These are phyloP conservation scores for Plagodis pulveraria DNA, from an alignment of 2,888 invertebrate genomes.

Conservation along the genomic window DNA sequence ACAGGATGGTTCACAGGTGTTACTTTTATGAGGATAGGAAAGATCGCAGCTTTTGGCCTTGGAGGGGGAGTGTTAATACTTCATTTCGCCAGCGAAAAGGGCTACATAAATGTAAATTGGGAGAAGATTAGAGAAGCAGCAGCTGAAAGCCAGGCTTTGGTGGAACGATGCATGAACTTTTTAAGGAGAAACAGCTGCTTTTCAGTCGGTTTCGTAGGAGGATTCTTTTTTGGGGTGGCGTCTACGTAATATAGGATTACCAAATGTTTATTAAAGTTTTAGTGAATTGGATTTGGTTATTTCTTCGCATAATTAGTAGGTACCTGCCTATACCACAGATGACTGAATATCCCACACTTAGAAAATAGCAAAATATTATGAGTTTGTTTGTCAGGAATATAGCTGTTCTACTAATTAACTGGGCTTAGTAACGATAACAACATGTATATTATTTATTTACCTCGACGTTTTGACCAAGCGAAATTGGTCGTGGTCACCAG, in stretches of 20 bases:
- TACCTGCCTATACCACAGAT: too few species aligned
- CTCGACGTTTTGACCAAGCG: too few species aligned
- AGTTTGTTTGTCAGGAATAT: too few species aligned
- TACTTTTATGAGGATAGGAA: conserved; percentile 92
- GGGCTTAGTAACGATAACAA: too few species aligned
- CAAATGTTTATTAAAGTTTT: conserved; percentile 27
- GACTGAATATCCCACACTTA: too few species aligned
- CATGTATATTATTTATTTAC: too few species aligned
- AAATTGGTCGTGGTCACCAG: too few species aligned
- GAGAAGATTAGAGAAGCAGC: conserved; percentile 90
- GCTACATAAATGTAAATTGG: conserved; percentile 96
- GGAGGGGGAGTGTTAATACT: conserved; percentile 95
- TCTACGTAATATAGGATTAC: conserved; percentile 68
- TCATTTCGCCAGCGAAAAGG: conserved; percentile 94
- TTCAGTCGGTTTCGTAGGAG: conserved; percentile 92
- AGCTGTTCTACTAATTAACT: too few species aligned
- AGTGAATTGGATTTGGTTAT: conserved; percentile 2
- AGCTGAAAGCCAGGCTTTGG: conserved; percentile 89
- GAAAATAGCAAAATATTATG: too few species aligned
- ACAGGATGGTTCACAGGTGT: conserved; percentile 89
- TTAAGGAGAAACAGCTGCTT: conserved; percentile 88
- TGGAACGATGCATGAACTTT: conserved; percentile 88
- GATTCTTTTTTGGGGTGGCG: conserved; percentile 93
- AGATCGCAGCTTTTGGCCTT: conserved; percentile 93
- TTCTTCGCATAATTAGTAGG: background rate